Percentiles rank a stretch among this genome's conserved stretches.
phyloP scores from a whole-genome alignment of 2,888 invertebrate species.

The Eupithecia subumbrata region DNA sequence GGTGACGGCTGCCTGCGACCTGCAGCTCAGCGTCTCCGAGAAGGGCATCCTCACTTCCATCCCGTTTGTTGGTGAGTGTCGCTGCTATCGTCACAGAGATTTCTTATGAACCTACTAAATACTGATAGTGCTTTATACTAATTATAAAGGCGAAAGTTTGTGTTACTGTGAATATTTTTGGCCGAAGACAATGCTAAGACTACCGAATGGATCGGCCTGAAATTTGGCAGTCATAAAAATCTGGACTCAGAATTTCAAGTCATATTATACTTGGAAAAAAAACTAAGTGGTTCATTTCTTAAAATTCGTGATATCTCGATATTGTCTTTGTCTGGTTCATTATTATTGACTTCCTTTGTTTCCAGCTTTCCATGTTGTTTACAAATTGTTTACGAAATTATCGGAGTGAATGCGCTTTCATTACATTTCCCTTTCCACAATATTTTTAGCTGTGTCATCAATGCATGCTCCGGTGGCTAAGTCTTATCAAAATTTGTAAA shows the following conservation, averaged over 20 bases:
- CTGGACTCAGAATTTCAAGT: no score
- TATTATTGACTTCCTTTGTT: not conserved
- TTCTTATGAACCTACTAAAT: not conserved
- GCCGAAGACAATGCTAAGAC: no score
- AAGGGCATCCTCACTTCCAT: slow-evolving; percentile 84
- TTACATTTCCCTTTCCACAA: not conserved
- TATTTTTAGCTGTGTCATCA: not conserved
- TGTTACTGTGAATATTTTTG: no score
- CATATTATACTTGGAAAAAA: not conserved
- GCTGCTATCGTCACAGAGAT: not conserved
- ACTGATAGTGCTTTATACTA: no score
- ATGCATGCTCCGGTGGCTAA: not conserved
- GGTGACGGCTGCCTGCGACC: slow-evolving; percentile 83
- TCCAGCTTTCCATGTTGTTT: not conserved
- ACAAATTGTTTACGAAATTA: not conserved
- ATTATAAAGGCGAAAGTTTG: no score
- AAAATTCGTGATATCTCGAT: not conserved
- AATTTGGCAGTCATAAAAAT: no score
- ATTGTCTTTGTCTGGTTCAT: not conserved
- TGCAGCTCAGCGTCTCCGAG: slow-evolving; percentile 78
- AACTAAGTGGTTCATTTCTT: not conserved
- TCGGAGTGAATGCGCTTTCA: not conserved
- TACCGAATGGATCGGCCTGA: no score
- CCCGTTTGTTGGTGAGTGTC: slow-evolving; percentile 80
- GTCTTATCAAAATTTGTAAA: not conserved